Conservation (phyloP, 2,888 invertebrate species). For the Mythimna ferrago region DNA sequence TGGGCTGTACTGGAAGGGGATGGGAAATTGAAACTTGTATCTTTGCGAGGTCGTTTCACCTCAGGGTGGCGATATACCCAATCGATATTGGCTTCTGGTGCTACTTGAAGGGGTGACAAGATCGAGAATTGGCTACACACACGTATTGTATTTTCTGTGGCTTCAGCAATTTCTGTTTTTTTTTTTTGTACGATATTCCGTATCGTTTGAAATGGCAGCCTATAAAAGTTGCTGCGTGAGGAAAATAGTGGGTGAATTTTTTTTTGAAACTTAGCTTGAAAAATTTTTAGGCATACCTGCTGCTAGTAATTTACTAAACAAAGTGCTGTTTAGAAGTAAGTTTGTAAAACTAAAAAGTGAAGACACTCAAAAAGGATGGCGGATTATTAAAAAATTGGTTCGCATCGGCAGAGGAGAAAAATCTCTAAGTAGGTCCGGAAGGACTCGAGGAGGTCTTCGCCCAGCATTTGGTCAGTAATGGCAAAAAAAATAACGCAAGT, state of each 20-base stretch:
- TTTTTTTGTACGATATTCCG: background rate
- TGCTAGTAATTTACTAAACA: background rate
- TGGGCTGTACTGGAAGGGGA: conserved; percentile 15
- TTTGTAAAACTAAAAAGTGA: too few species aligned
- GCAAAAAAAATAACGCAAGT: too few species aligned
- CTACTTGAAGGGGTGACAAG: conserved; percentile 17
- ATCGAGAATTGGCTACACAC: conserved; percentile 29
- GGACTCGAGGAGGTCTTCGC: too few species aligned
- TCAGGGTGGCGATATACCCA: conserved; percentile 17
- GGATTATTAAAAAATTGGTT: too few species aligned
- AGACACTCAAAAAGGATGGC: too few species aligned
- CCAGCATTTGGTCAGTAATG: too few species aligned
- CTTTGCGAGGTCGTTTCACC: conserved; percentile 39
- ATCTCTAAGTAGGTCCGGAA: too few species aligned
- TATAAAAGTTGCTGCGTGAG: background rate
- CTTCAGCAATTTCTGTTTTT: conserved; percentile 14
- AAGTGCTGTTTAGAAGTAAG: too few species aligned
- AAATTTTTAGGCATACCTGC: background rate
- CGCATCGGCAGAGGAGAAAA: too few species aligned
- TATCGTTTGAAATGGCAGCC: background rate
- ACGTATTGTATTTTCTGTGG: conserved; percentile 18
- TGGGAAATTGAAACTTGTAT: conserved; percentile 57
- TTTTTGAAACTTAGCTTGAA: background rate
- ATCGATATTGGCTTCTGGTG: conserved; percentile 26
- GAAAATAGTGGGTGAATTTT: background rate